phyloP scores from a whole-genome alignment of 2,113 vertebrate species.

The Pyrgilauda ruficollis region DNA sequence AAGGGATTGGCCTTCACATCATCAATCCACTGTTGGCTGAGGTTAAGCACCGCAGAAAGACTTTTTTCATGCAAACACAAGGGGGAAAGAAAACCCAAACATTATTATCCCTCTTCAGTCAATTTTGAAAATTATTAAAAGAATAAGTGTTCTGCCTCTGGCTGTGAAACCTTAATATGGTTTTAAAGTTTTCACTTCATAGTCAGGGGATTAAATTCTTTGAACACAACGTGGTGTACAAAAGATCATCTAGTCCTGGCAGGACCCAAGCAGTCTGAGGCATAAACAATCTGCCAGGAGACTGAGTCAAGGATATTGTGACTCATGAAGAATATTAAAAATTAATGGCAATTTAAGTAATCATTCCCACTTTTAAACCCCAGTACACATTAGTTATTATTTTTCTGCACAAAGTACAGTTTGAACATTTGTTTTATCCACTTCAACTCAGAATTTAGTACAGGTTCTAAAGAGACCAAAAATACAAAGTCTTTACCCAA shows the following conservation, averaged over 20 bases:
- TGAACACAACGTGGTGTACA: not conserved
- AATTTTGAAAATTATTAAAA: not conserved
- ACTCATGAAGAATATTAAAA: not conserved
- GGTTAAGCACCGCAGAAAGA: not conserved
- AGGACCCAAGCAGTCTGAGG: not conserved
- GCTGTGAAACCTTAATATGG: not conserved
- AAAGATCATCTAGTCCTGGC: not conserved
- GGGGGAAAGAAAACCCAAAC: not conserved
- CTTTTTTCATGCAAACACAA: not conserved
- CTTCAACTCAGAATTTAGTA: not conserved
- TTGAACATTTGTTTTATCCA: not conserved
- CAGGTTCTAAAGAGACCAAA: not conserved
- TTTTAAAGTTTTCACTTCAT: not conserved
- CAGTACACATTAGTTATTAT: not conserved
- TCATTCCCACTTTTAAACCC: not conserved
- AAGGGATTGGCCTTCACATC: not conserved
- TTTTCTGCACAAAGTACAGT: not conserved
- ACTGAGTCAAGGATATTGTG: not conserved
- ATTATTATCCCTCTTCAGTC: not conserved
- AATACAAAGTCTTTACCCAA: not conserved
- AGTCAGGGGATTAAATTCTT: not conserved
- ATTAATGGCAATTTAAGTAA: not conserved
- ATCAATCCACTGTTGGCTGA: not conserved
- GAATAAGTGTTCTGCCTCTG: not conserved
- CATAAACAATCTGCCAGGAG: not conserved